Evolutionary conservation across 2,113 vertebrate species (phyloP).

Genomic region (Chaetodon trifascialis): DNA sequence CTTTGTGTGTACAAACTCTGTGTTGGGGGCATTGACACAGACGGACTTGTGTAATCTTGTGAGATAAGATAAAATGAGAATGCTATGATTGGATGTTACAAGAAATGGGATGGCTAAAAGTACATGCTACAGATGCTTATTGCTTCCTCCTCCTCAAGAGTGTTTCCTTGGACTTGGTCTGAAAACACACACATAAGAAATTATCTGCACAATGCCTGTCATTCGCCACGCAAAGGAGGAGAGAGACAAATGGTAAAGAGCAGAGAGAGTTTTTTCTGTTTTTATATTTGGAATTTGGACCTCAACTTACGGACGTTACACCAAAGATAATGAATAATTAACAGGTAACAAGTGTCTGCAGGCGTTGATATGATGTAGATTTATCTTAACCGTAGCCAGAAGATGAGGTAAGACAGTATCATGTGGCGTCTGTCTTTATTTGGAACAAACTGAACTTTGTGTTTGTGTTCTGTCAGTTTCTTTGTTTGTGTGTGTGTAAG

Average conservation of each 20-base stretch:
- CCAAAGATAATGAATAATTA: constrained; percentile 50
- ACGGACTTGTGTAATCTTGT: constrained; percentile 54
- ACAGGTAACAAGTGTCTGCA: not conserved
- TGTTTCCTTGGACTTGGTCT: constrained; percentile 13
- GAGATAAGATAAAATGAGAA: constrained; percentile 70
- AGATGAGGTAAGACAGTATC: not conserved
- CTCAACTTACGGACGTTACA: not conserved
- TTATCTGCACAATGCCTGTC: constrained; percentile 63
- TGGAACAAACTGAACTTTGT: not conserved
- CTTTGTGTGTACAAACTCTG: constrained; percentile 39
- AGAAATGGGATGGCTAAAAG: constrained; percentile 35
- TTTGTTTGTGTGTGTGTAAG: not conserved
- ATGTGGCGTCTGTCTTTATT: constrained; percentile 13
- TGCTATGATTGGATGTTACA: constrained; percentile 67
- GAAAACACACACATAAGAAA: constrained; percentile 18
- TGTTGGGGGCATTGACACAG: constrained; percentile 54
- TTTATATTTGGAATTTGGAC: constrained; percentile 67
- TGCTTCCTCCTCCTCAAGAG: constrained; percentile 23
- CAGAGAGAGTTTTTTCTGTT: not conserved
- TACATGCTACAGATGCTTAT: constrained; percentile 11
- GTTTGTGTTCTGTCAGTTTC: not conserved
- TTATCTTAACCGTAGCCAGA: constrained; percentile 7
- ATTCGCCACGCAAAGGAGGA: constrained; percentile 30
- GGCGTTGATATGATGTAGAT: not conserved
- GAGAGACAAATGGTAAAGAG: constrained; percentile 62